A percentile compares a stretch with the other conserved stretches of the same genome.
Conservation (phyloP, 1,140 invertebrate genomes). For the Calliphora vicina region DNA sequence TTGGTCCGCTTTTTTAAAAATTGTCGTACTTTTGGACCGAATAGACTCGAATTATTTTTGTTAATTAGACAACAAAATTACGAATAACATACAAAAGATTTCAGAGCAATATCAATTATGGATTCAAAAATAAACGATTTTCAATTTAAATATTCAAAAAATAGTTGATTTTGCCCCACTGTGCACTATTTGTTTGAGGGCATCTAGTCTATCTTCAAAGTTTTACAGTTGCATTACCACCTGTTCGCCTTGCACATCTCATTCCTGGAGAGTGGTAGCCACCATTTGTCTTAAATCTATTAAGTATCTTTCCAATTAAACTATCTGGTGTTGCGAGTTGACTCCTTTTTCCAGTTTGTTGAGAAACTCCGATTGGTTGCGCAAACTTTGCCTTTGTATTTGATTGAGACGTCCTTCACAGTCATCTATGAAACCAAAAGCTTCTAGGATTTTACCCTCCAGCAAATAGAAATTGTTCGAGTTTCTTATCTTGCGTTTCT, state of each 20-base stretch:
- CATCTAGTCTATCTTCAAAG: conserved; percentile 82
- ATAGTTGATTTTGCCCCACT: too few species aligned
- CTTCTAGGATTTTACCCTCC: conserved; percentile 51
- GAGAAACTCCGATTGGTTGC: conserved; percentile 51
- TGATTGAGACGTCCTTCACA: conserved; percentile 53
- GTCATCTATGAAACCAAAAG: conserved; percentile 51
- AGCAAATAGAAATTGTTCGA: conserved; percentile 52
- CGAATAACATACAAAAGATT: too few species aligned
- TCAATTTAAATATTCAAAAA: too few species aligned
- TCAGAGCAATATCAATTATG: too few species aligned
- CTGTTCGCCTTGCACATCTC: conserved; percentile 53
- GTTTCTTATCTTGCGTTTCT: conserved; percentile 56
- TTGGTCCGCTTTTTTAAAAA: too few species aligned
- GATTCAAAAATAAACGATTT: too few species aligned
- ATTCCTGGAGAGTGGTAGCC: conserved; percentile 59
- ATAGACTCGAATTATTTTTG: too few species aligned
- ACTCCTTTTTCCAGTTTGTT: conserved; percentile 46
- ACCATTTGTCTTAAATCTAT: conserved; percentile 65
- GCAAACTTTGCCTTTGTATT: conserved; percentile 54
- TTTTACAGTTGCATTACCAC: conserved; percentile 69
- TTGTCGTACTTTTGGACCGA: too few species aligned
- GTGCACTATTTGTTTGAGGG: conserved; percentile 80
- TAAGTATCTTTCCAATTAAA: conserved; percentile 62
- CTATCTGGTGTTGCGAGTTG: conserved; percentile 40
- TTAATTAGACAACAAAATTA: too few species aligned